Base-by-base conservation (phyloP, 2,888 invertebrate genomes). In the Mesoligia furuncula region DNA sequence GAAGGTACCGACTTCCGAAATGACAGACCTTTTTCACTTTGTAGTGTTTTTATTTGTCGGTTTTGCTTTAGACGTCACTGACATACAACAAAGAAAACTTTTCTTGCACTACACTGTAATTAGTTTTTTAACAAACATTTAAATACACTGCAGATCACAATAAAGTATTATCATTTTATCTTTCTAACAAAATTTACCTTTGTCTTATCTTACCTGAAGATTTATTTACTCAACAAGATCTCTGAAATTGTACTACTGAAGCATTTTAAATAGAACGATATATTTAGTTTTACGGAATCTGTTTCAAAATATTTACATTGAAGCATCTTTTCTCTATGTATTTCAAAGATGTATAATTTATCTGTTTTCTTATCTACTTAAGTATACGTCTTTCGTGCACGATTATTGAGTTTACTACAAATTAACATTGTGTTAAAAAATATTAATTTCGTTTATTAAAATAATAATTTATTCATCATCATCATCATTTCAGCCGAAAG, bases 111-210 rank as follows among this genome's bases (percentile, higher is more conserved):
- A 3, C 17, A 75, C 42, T 84, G 83, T 85, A 79, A 65, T 66
- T 27, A 36, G 4, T 70, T 78, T 72, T 72, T 73, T 73, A 61
- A 74, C 59, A 59, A 69, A 67, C 24, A 79, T 51, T 54, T 54
- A 65, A 13, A 36, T 62, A 83, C 39, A 71, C 70, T 45, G 42
- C 39, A 71, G 75, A 73, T 79, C 85, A 79, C 36, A 75, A 68
- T 75, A 79, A 71, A 73, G 61, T 51, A 71, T 59, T 79, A 85
- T 79, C 67, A 79, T 64, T 69, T 85, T 85, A 83, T 84, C 85
- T 48, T 72, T 61, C 39, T 51, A 48, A 73, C 61, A 78, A 62
- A 73, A 70, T 85, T 48, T 77, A 71, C 45, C 24, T 66, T 54
- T 13, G 59, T 20, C 70, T 85, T 85, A 83, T 73, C 83, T 70